phyloP scores from a whole-genome alignment of 2,888 invertebrate species.

The Caenorhabditis becei region DNA sequence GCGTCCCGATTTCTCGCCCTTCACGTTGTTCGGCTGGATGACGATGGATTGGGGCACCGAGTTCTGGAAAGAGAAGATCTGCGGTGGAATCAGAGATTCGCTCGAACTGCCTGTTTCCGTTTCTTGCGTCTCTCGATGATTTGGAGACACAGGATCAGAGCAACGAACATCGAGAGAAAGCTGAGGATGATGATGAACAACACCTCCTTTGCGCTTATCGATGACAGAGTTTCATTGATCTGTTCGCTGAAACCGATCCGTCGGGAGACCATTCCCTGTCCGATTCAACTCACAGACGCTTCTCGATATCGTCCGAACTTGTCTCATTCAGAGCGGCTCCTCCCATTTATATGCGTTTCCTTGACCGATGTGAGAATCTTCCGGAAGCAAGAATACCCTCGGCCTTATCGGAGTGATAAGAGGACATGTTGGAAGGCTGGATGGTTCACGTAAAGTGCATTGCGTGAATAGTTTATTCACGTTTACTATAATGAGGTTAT shows the following conservation, averaged over 20 bases:
- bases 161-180: slow-evolving; percentile 30
- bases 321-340: slow-evolving; percentile 14
- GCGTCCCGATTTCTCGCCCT: slow-evolving; percentile 22
- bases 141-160: slow-evolving; percentile 36
- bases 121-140: slow-evolving; percentile 36
- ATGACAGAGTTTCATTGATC: slow-evolving; percentile 40
- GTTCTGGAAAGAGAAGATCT: slow-evolving; percentile 2
- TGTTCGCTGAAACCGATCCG: slow-evolving; percentile 21
- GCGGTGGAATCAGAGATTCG: neutral
- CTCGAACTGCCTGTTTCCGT: neutral
- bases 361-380: slow-evolving; percentile 4
- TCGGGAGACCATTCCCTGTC: neutral
- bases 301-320: slow-evolving; percentile 12
- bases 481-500: slow-evolving; percentile 16
- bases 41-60: slow-evolving; percentile 55
- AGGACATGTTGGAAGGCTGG: neutral
- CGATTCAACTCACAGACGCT: slow-evolving; percentile 24
- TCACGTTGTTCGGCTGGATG: slow-evolving; percentile 48
- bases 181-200: slow-evolving; percentile 47
- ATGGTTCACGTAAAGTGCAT: slow-evolving; percentile 2
- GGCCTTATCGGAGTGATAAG: neutral
- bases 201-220: slow-evolving; percentile 47
- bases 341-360: slow-evolving; percentile 10
- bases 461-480: slow-evolving; percentile 37
- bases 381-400: slow-evolving; percentile 21